These are phyloP conservation scores for Trisateles emortualis DNA, from an alignment of 2,888 invertebrate species.

Conservation along the genomic window DNA sequence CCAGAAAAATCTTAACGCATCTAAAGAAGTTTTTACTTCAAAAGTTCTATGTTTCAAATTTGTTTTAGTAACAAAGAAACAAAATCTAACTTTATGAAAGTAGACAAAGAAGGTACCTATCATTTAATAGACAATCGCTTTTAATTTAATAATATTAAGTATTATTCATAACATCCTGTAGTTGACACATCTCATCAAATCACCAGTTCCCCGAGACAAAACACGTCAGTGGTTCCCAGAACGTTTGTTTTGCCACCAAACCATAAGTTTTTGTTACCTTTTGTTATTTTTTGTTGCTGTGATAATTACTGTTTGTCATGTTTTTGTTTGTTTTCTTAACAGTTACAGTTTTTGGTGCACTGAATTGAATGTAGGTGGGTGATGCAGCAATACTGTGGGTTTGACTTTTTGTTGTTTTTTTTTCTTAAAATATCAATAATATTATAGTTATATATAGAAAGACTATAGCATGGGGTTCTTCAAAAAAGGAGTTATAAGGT, in stretches of 20 bases:
- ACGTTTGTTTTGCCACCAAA: constrained; percentile 70
- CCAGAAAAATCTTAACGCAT: no score
- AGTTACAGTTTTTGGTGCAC: constrained; percentile 28
- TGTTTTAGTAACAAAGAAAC: no score
- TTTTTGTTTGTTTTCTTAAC: constrained; percentile 44
- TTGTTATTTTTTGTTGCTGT: constrained; percentile 60
- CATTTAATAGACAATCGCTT: no score
- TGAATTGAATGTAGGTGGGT: constrained; percentile 3
- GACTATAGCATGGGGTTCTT: no score
- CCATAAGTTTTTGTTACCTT: constrained; percentile 51
- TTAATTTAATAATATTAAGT: no score
- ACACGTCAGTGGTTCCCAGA: constrained; percentile 61
- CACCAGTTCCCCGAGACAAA: constrained; percentile 66
- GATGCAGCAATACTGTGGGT: constrained; percentile 10
- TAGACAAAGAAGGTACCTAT: no score
- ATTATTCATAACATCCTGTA: constrained; percentile 59
- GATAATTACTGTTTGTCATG: constrained; percentile 57
- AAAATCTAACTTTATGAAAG: no score
- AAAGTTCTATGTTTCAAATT: no score
- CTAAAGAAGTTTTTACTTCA: no score
- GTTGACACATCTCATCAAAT: constrained; percentile 48
- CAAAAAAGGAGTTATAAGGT: no score
- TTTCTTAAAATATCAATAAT: neutral
- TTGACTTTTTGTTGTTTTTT: constrained; percentile 7
- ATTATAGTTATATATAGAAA: neutral